Evolutionary conservation across 2,113 vertebrate genomes (phyloP).

Genomic region (Carassius gibelio): DNA sequence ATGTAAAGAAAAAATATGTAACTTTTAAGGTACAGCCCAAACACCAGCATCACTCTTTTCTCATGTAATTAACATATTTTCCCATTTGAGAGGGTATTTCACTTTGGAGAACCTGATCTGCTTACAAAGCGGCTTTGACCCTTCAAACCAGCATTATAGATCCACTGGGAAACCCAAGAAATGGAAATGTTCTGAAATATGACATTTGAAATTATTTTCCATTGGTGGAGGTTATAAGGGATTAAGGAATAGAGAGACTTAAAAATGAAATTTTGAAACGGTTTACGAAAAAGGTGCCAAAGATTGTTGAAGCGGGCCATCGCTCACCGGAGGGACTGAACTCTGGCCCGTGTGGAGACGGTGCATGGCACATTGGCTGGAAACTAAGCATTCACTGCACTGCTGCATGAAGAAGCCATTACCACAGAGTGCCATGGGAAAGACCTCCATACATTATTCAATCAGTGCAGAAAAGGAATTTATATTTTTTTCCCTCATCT

Average conservation of each 20-base stretch:
- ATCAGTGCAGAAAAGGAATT: constrained; percentile 39
- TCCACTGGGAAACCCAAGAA: constrained; percentile 31
- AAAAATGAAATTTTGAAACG: not conserved
- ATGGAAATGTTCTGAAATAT: constrained; percentile 47
- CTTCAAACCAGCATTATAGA: not conserved
- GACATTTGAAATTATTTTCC: constrained; percentile 7
- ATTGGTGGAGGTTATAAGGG: not conserved
- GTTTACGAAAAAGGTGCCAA: not conserved
- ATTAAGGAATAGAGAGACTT: not conserved
- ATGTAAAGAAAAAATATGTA: not conserved
- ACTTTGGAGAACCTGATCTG: not conserved
- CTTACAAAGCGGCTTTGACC: not conserved
- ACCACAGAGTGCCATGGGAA: constrained; percentile 38
- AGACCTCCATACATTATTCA: constrained; percentile 16
- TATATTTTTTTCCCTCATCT: not conserved
- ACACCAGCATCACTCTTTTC: not conserved
- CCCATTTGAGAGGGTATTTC: not conserved
- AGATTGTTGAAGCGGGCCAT: not conserved
- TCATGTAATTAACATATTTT: not conserved
- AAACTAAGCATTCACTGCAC: constrained; percentile 24
- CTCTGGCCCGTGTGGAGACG: constrained; percentile 21
- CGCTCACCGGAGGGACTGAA: constrained; percentile 5
- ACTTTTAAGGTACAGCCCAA: not conserved
- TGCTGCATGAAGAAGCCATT: constrained; percentile 50
- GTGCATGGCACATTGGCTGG: constrained; percentile 50